Percentiles rank a stretch among this genome's conserved stretches.
Evolutionary conservation across 2,113 vertebrate species (phyloP).

Genomic region (Eretmochelys imbricata): DNA sequence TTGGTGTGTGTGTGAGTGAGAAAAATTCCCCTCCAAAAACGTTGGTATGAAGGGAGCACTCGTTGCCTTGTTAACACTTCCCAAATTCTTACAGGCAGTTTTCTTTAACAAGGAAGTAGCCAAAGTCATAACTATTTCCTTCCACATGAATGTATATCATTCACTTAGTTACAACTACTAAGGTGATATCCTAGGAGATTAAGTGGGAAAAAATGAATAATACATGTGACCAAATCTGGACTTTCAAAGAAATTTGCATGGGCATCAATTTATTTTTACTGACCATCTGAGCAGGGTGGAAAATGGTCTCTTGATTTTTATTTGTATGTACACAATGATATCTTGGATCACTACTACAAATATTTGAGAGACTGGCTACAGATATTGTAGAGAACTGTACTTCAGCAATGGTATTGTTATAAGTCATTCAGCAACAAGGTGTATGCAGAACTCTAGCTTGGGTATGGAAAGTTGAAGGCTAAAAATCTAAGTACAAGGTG

Average conservation of each 20-base stretch:
- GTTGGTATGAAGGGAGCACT: not conserved
- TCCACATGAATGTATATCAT: not conserved
- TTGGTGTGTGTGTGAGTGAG: not conserved
- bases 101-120: not conserved
- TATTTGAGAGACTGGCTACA: not conserved
- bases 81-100: not conserved
- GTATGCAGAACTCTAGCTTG: not conserved
- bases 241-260: not conserved
- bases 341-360: not conserved
- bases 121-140: not conserved
- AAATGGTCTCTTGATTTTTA: not conserved
- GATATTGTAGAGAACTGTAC: not conserved
- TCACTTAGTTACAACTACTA: not conserved
- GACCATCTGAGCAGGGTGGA: not conserved
- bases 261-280: not conserved
- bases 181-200: not conserved
- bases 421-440: not conserved
- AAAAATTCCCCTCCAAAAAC: not conserved
- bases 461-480: not conserved
- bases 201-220: rapidly evolving
- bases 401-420: not conserved
- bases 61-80: not conserved
- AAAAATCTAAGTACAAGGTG: constrained; percentile 22
- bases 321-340: not conserved
- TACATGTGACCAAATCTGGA: not conserved